Conservation (phyloP, 2,113 vertebrate species). For the Passer montanus region DNA sequence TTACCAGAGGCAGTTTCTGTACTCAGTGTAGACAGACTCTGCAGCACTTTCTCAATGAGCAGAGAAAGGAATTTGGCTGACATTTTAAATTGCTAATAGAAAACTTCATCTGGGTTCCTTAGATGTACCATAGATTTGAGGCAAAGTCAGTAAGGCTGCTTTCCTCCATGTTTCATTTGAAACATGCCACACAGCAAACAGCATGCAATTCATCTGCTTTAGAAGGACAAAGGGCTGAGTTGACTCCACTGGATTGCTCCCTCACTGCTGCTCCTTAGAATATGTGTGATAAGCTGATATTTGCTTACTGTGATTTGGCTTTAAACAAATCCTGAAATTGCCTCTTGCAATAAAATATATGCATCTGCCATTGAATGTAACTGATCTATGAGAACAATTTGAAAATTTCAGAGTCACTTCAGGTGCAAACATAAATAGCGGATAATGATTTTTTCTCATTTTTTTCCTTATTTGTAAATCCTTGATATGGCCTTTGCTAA, state of each 20-base stretch:
- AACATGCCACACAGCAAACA: background rate
- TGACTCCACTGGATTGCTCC: background rate
- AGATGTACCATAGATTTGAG: background rate
- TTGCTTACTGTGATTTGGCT: background rate
- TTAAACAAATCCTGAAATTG: conserved; percentile 42
- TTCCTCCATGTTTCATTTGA: background rate
- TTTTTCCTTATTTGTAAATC: conserved; percentile 37
- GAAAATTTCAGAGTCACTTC: conserved; percentile 23
- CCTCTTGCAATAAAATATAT: conserved; percentile 23
- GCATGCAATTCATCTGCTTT: background rate
- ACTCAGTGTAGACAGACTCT: background rate
- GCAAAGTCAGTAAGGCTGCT: background rate
- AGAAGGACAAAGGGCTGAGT: background rate
- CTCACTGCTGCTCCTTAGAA: background rate
- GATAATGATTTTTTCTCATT: background rate
- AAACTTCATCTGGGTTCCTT: background rate
- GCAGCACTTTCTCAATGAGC: background rate
- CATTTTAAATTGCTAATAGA: background rate
- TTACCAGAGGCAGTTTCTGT: background rate
- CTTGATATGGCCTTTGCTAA: conserved; percentile 19
- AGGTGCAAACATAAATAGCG: background rate
- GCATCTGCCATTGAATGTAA: conserved; percentile 5
- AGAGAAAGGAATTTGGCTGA: background rate
- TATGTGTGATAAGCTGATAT: background rate
- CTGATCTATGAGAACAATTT: background rate